Evolutionary conservation across 2,113 vertebrate genomes (phyloP).

Genomic region (Zosterops hypoxanthus): DNA sequence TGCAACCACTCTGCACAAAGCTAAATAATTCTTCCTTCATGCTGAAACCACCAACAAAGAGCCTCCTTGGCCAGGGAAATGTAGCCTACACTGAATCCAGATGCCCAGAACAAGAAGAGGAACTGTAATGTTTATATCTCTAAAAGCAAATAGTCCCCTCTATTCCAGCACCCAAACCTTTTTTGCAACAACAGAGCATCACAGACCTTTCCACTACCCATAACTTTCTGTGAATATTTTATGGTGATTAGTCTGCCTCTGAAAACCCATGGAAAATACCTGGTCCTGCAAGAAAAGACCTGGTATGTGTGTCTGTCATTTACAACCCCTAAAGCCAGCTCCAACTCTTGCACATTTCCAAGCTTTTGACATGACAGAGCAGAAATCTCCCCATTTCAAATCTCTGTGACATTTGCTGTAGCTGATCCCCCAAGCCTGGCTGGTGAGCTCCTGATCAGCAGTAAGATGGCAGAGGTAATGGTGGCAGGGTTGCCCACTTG

Average conservation of each 20-base stretch:
- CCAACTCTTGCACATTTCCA: background rate
- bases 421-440: background rate
- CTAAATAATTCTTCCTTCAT: slow-evolving; percentile 10
- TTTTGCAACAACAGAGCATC: background rate
- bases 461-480: background rate
- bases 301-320: background rate
- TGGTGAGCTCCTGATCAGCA: background rate
- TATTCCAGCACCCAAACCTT: background rate
- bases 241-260: background rate
- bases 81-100: background rate
- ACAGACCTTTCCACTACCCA: background rate
- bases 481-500: background rate
- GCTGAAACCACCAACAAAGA: background rate
- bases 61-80: background rate
- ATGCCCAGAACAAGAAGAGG: background rate
- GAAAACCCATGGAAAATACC: background rate
- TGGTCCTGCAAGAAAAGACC: background rate
- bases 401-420: background rate
- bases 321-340: background rate
- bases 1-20: slow-evolving; percentile 10
- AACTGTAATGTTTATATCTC: background rate
- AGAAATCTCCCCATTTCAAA: background rate
- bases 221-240: background rate
- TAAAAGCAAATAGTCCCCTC: background rate
- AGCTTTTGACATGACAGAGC: background rate